Percentiles rank a stretch among this genome's conserved stretches.
Conservation (phyloP, 2,888 invertebrate genomes). For the Andrena marginata region DNA sequence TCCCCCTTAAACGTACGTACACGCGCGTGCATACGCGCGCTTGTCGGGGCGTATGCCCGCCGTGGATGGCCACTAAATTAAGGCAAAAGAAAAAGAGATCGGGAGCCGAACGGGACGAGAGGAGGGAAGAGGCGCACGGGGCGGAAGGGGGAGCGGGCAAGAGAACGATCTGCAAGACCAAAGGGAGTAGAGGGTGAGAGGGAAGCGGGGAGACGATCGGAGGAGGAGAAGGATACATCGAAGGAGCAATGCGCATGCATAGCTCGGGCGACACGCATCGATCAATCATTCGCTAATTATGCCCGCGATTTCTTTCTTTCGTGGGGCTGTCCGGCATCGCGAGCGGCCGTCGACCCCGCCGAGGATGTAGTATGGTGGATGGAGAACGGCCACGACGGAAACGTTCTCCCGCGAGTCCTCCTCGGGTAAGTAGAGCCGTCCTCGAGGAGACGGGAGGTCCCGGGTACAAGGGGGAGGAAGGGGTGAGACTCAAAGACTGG, state of each 20-base stretch:
- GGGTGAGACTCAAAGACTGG: constrained; percentile 36
- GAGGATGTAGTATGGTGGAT: constrained; percentile 47
- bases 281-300: constrained; percentile 85
- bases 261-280: constrained; percentile 82
- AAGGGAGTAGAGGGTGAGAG: constrained; percentile 15
- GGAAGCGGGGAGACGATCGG: constrained; percentile 23
- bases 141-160: constrained; percentile 8
- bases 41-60: constrained; percentile 68
- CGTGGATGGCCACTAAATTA: constrained; percentile 79
- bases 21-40: constrained; percentile 64
- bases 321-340: constrained; percentile 71
- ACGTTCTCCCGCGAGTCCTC: constrained; percentile 69
- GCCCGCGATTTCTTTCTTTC: constrained; percentile 83
- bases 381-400: constrained; percentile 69
- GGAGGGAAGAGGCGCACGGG: not conserved
- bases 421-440: constrained; percentile 53
- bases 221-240: constrained; percentile 39
- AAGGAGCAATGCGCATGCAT: constrained; percentile 80
- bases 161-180: constrained; percentile 30
- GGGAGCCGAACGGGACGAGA: constrained; percentile 62
- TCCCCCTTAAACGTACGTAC: constrained; percentile 54
- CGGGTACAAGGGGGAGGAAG: constrained; percentile 5
- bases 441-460: constrained; percentile 57
- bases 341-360: constrained; percentile 77
- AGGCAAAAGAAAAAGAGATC: constrained; percentile 80